Percentiles rank a stretch among this genome's conserved stretches.
Evolutionary conservation across 2,888 invertebrate species (phyloP).

Genomic region (Diabrotica balteata): DNA sequence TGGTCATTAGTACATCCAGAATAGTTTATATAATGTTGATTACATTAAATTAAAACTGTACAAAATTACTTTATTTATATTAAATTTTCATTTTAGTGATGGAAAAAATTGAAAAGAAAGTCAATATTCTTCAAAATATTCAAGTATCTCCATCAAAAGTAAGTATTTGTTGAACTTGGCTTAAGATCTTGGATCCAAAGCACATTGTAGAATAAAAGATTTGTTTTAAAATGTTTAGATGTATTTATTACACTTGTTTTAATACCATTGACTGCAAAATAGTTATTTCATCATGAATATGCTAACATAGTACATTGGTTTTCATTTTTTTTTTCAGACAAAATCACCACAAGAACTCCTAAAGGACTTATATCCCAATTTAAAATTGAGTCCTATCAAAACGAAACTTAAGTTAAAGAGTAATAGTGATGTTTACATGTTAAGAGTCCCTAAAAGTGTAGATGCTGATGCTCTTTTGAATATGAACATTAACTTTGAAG

Average conservation of each 20-base stretch:
- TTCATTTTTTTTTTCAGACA: constrained; percentile 14
- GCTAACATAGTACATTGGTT: background rate
- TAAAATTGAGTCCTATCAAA: constrained; percentile 12
- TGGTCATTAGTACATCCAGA: too few species aligned
- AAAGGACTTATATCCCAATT: constrained; percentile 25
- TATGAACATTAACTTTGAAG: constrained; percentile 36
- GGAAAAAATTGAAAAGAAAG: constrained; percentile 18
- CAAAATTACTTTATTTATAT: too few species aligned
- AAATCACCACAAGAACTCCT: constrained; percentile 21
- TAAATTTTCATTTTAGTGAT: constrained; percentile 15
- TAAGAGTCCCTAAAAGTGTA: constrained; percentile 44
- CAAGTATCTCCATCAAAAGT: constrained; percentile 19
- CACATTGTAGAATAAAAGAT: too few species aligned
- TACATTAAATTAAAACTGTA: too few species aligned
- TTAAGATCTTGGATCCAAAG: too few species aligned
- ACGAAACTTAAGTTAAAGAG: constrained; percentile 25
- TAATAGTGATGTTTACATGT: constrained; percentile 36
- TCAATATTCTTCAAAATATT: constrained; percentile 16
- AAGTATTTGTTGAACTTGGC: background rate
- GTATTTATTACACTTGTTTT: background rate
- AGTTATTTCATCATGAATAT: too few species aligned
- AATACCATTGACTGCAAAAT: too few species aligned
- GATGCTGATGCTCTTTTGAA: constrained; percentile 38
- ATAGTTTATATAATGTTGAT: too few species aligned
- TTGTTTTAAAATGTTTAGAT: background rate